phyloP scores from a whole-genome alignment of 1,140 invertebrate species.

The Harpegnathos saltator region DNA sequence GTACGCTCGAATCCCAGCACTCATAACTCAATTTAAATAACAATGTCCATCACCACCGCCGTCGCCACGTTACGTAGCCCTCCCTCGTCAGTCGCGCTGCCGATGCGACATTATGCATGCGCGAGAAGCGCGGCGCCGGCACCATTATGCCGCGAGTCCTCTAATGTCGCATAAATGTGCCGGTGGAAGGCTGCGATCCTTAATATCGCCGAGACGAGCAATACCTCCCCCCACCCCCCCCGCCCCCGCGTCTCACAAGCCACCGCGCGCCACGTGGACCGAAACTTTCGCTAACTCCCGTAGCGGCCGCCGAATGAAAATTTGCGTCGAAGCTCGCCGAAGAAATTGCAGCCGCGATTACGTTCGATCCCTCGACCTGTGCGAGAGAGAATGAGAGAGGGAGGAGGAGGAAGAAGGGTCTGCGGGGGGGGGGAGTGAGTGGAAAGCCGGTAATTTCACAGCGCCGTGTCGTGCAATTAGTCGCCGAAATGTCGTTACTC shows the following conservation, averaged over 20 bases:
- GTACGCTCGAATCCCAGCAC: background rate
- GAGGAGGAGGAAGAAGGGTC: background rate
- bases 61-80: background rate
- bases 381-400: background rate
- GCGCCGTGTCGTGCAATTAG: background rate
- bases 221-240: background rate
- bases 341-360: constrained; percentile 39
- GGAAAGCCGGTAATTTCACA: background rate
- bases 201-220: constrained; percentile 56
- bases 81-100: constrained; percentile 46
- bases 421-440: background rate
- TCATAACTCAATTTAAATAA: constrained; percentile 69
- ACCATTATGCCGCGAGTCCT: constrained; percentile 64
- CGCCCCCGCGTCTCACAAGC: constrained; percentile 17
- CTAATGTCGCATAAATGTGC: constrained; percentile 72
- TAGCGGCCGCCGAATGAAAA: constrained; percentile 16
- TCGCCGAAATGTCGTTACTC: background rate
- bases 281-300: constrained; percentile 53
- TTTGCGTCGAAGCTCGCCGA: constrained; percentile 26
- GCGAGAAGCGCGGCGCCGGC: constrained; percentile 47
- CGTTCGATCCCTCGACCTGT: background rate
- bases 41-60: constrained; percentile 37
- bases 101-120: constrained; percentile 70
- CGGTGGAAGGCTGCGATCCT: constrained; percentile 40
- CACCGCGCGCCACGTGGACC: constrained; percentile 40